Evolutionary conservation across 30 jellyfish, hydroid and myxozoan species (phyloP), one percentile per base, ranked within the genome.

Genomic region (Turritopsis dohrnii): DNA sequence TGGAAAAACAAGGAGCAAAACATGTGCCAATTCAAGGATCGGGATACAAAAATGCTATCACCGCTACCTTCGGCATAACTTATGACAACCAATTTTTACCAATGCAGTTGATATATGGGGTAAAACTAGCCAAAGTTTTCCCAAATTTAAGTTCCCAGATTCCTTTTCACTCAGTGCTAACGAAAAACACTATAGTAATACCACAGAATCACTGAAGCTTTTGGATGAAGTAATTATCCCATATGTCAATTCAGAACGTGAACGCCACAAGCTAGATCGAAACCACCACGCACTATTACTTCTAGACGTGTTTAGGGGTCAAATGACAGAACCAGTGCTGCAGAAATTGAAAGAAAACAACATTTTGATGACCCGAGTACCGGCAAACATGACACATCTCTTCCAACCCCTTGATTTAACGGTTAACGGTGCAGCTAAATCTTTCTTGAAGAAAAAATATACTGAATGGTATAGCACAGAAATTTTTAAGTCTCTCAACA

Each of bases 101-200:
- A 29, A 74, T 74, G 83, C 83, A 74, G 65, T 1, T 74, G 71
- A 74, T 74, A 23, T 74, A 74, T 1, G 71, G 83, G 83, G 83
- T 0, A 74, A 74, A 4, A 74, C 83, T 0, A 0, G 7, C 1
- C 1, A 29, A 74, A 74, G 83, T 4, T 21, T 74, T 26, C 83
- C 83, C 52, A 1, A 74, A 4, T 26, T 74, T 0, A 74, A 4
- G 8, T 74, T 74, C 60, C 71, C 83, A 0, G 83, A 74, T 1
- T 74, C 71, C 1, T 74, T 74, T 1, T 29, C 83, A 0, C 83
- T 74, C 8, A 74, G 71, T 74, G 83, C 8, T 21, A 74, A 74
- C 8, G 83, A 74, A 74, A 66, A 74, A 74, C 82, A 74, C 31
- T 74, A 22, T 30, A 74, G 82, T 29, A 74, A 74, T 20, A 74